These are phyloP conservation scores for Huso huso DNA, from an alignment of 2,797 vertebrate species.

Conservation along the genomic window DNA sequence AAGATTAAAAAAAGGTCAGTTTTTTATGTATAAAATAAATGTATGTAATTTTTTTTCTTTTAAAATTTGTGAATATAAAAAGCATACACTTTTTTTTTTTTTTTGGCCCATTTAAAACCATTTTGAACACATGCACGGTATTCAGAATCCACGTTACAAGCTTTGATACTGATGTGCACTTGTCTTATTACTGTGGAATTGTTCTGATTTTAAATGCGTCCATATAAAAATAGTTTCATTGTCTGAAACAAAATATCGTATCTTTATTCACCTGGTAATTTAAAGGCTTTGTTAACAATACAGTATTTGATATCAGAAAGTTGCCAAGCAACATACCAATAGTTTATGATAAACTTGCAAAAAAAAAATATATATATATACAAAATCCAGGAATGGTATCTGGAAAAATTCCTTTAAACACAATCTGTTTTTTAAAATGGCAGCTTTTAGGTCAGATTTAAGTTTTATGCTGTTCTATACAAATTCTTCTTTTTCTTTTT, in stretches of 20 bases:
- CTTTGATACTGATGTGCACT: slow-evolving; percentile 17
- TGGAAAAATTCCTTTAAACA: slow-evolving; percentile 13
- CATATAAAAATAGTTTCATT: slow-evolving; percentile 16
- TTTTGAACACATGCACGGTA: slow-evolving; percentile 38
- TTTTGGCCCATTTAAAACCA: slow-evolving; percentile 18
- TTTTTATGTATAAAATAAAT: not conserved
- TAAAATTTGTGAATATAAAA: not conserved
- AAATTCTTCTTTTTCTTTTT: not conserved
- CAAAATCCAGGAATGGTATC: not conserved
- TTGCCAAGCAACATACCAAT: not conserved
- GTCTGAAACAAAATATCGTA: slow-evolving; percentile 13
- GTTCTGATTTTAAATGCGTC: slow-evolving; percentile 19
- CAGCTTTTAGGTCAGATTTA: not conserved
- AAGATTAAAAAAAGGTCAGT: slow-evolving; percentile 3
- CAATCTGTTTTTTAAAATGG: slow-evolving; percentile 13
- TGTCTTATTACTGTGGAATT: slow-evolving; percentile 48
- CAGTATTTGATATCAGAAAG: slow-evolving; percentile 5
- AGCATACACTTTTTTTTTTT: slow-evolving; percentile 13
- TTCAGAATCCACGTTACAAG: slow-evolving; percentile 18
- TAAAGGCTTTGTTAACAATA: not conserved
- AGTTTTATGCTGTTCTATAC: not conserved
- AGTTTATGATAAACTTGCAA: slow-evolving; percentile 1
- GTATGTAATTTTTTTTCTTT: not conserved
- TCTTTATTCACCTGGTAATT: slow-evolving; percentile 1
- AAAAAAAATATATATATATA: not conserved